Percentiles rank a stretch among this genome's conserved stretches.
phyloP scores from a whole-genome alignment of 2,888 invertebrate species.

The Acanthosepion esculentum region DNA sequence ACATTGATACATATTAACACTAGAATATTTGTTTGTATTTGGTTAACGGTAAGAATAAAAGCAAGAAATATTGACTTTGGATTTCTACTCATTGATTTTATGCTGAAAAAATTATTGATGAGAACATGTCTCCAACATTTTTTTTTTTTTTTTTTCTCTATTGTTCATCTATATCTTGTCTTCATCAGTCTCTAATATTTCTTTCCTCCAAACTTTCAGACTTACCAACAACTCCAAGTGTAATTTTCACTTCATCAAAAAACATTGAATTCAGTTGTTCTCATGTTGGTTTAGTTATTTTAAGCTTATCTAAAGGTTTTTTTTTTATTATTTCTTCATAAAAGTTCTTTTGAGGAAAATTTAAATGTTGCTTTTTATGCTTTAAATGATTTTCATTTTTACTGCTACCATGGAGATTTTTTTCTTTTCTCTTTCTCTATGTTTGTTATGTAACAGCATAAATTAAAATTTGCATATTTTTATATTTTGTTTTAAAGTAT shows the following conservation, averaged over 20 bases:
- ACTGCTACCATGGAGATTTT: background rate
- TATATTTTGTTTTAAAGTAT: background rate
- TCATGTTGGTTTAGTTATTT: too few species aligned
- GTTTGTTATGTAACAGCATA: background rate
- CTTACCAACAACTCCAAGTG: background rate
- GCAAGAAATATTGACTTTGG: too few species aligned
- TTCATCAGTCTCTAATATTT: background rate
- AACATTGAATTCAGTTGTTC: too few species aligned
- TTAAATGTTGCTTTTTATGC: too few species aligned
- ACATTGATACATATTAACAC: too few species aligned
- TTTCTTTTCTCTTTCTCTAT: background rate
- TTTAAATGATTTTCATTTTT: constrained; percentile 14
- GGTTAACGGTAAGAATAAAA: too few species aligned
- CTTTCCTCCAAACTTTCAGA: background rate
- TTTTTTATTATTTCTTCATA: too few species aligned
- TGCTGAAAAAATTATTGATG: too few species aligned
- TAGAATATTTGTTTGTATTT: too few species aligned
- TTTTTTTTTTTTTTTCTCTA: background rate
- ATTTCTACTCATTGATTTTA: too few species aligned
- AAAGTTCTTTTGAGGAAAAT: background rate
- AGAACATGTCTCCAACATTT: background rate
- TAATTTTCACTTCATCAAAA: background rate
- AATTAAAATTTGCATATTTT: background rate
- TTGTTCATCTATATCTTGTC: background rate
- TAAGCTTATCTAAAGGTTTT: background rate